These are phyloP conservation scores for Zaprionus gabonicus DNA, from an alignment of 1,140 invertebrate genomes.

Conservation along the genomic window DNA sequence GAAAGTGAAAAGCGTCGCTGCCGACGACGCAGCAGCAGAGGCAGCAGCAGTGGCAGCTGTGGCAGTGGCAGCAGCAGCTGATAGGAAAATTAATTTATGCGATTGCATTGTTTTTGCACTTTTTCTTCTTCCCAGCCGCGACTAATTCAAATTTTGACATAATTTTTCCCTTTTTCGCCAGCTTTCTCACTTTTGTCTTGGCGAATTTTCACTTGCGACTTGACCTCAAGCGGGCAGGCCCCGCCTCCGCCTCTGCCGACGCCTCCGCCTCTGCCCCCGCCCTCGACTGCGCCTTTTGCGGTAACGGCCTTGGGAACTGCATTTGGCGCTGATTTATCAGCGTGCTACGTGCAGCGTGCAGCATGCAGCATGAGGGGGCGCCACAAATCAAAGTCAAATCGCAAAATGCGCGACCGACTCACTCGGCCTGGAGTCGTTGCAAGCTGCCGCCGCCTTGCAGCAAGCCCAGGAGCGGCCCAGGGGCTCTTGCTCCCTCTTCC, in stretches of 20 bases:
- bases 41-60: slow-evolving; percentile 23
- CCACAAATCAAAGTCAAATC: slow-evolving; percentile 75
- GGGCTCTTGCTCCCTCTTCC: not conserved
- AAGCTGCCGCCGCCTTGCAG: slow-evolving; percentile 22
- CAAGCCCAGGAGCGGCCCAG: slow-evolving; percentile 48
- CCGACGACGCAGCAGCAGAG: too few species aligned
- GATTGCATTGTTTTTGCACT: slow-evolving; percentile 58
- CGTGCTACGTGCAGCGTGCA: slow-evolving; percentile 21
- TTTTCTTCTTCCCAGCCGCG: slow-evolving; percentile 52
- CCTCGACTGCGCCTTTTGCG: not conserved
- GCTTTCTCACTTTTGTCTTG: slow-evolving; percentile 73
- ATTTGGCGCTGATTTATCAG: slow-evolving; percentile 67
- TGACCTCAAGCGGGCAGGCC: slow-evolving; percentile 56
- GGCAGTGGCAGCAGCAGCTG: slow-evolving; percentile 44
- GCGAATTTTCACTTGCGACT: slow-evolving; percentile 69
- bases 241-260: not conserved
- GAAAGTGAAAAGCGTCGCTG: slow-evolving; percentile 72
- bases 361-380: slow-evolving; percentile 9
- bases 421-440: slow-evolving; percentile 9
- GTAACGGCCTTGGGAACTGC: slow-evolving; percentile 64
- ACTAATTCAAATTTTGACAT: slow-evolving; percentile 80
- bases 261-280: not conserved
- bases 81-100: slow-evolving; percentile 73
- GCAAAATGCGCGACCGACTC: slow-evolving; percentile 51
- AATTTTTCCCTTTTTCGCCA: slow-evolving; percentile 59